Evolutionary conservation across 2,797 vertebrate species (phyloP).

Genomic region (Sebastes elongatus): DNA sequence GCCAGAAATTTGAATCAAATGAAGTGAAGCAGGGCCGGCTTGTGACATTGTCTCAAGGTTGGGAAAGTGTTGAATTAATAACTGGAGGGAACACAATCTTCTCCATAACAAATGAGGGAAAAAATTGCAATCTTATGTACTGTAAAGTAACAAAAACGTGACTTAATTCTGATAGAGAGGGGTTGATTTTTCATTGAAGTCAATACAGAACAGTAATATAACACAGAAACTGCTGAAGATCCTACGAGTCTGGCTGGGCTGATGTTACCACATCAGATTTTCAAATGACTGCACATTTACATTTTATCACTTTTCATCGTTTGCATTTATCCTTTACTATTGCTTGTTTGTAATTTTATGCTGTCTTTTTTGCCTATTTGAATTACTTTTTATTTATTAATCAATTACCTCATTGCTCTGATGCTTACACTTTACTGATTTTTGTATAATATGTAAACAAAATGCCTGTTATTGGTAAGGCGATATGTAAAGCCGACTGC

Average conservation of each 20-base stretch:
- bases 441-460: background rate
- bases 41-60: slow-evolving; percentile 11
- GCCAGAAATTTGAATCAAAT: background rate
- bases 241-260: background rate
- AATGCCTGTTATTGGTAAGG: background rate
- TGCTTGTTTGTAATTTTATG: background rate
- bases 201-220: background rate
- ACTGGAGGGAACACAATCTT: background rate
- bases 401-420: background rate
- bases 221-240: background rate
- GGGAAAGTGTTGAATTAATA: background rate
- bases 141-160: background rate
- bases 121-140: background rate
- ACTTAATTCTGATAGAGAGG: background rate
- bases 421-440: background rate
- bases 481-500: background rate
- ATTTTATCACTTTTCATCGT: background rate
- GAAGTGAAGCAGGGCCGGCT: background rate
- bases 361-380: background rate
- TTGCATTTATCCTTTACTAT: background rate
- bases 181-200: slow-evolving; percentile 9
- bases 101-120: background rate
- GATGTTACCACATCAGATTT: background rate
- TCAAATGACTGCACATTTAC: background rate
- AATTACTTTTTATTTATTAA: background rate